Conservation (phyloP, 2,113 vertebrate species). For the Gymnarchus niloticus region DNA sequence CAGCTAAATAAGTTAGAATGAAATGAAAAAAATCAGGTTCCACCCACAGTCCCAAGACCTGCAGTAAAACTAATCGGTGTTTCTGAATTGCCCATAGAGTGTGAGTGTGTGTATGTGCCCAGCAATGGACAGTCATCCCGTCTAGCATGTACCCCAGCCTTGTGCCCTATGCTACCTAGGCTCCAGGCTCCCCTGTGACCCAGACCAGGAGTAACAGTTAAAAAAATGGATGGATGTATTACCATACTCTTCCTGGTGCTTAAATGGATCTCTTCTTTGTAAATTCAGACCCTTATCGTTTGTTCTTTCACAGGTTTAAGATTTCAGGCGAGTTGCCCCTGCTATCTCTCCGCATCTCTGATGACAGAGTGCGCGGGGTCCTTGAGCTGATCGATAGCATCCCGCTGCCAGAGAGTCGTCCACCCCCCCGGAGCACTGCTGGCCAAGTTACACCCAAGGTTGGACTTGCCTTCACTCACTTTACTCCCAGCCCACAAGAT, state of each 20-base stretch:
- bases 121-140: too few relatives aligned
- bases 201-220: too few relatives aligned
- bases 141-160: too few relatives aligned
- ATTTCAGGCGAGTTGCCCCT: conserved; percentile 81
- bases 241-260: not conserved
- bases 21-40: too few relatives aligned
- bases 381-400: conserved; percentile 84
- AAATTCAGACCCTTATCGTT: conserved; percentile 36
- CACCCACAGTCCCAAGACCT: too few relatives aligned
- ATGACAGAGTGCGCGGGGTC: conserved; percentile 78
- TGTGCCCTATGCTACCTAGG: too few relatives aligned
- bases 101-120: too few relatives aligned
- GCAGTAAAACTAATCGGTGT: too few relatives aligned
- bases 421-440: conserved; percentile 45
- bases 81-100: too few relatives aligned
- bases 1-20: too few relatives aligned
- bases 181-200: too few relatives aligned
- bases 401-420: conserved; percentile 72
- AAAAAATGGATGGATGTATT: too few relatives aligned
- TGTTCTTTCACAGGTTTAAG: conserved; percentile 72
- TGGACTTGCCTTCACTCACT: not conserved
- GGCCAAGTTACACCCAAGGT: conserved; percentile 64
- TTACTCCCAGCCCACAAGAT: not conserved
- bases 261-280: not conserved
- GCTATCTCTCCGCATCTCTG: conserved; percentile 83